Percentiles rank a stretch among this genome's conserved stretches.
Evolutionary conservation across 2,113 vertebrate genomes (phyloP).

Genomic region (Cynoglossus semilaevis): DNA sequence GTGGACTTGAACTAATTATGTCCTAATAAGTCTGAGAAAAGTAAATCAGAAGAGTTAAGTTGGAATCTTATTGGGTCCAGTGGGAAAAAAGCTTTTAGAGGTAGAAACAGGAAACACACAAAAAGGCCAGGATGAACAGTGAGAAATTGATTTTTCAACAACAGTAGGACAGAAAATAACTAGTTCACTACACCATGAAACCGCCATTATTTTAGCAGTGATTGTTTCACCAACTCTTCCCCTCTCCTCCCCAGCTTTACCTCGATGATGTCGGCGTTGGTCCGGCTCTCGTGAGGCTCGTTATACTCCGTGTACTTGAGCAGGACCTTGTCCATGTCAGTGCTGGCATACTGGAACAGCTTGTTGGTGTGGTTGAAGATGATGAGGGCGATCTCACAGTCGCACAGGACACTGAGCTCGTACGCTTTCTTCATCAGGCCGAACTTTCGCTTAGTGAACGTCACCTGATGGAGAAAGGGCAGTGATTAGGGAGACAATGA

Average conservation of each 20-base stretch:
- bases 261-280: constrained; percentile 74
- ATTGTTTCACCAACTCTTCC: not conserved
- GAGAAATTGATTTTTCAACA: not conserved
- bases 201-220: not conserved
- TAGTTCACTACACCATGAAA: not conserved
- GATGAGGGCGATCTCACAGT: constrained; percentile 94
- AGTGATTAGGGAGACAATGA: no score
- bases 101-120: not conserved
- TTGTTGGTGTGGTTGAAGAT: constrained; percentile 81
- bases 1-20: constrained; percentile 24
- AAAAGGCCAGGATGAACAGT: not conserved
- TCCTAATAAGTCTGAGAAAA: constrained; percentile 33
- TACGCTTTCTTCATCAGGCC: constrained; percentile 95
- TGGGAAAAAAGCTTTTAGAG: not conserved
- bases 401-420: constrained; percentile 89
- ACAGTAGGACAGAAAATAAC: not conserved
- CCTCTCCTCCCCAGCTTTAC: constrained; percentile 45
- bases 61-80: constrained; percentile 18
- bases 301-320: constrained; percentile 75
- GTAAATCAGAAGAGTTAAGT: constrained; percentile 28
- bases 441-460: constrained; percentile 90
- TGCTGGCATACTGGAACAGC: constrained; percentile 74
- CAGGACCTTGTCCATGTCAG: constrained; percentile 74
- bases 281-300: constrained; percentile 73
- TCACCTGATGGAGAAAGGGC: constrained; percentile 74